Base-by-base conservation (phyloP, 2,113 vertebrate species). In the Pygoscelis adeliae region DNA sequence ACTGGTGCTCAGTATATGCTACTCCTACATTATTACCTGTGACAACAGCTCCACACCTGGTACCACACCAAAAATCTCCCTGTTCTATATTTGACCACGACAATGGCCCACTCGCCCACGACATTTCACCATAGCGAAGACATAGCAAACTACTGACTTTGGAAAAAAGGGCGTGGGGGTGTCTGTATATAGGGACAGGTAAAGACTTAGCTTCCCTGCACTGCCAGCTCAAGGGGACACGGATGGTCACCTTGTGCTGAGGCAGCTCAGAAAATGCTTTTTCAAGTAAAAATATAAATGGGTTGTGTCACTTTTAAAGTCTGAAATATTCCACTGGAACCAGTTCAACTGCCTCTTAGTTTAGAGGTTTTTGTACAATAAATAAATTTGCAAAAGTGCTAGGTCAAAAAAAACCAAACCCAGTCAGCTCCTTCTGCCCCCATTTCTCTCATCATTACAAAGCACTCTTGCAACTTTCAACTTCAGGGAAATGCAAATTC, bases 401-500 rank as follows among this genome's bases (percentile, higher is more conserved):
- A 55, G 50, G 94, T 88, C 20, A 87, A 94, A 94, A 93, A 78
- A 89, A 26, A 26, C 1, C 15, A 73, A 88, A 67, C 12, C 26
- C 58, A 66, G 58, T 67, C 95, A 93, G 87, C 70, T 88, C 27
- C 72, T 93, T 58, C 49, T 61, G 44, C 27, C 66, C 76, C 49
- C 20, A 2, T 89, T 93, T 87, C 50, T 83, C 61, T 91, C 89
- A 87, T 91, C 77, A 42, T 79, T 93, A 81, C 80, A 93, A 89
- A 7, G 17, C 49, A 62, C 58, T 87, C 34, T 21, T 25, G 29
- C 49, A 96, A 95, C 74, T 89, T 88, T 71, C 74, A 90, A n/a
- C 50, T 89, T 82, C 62, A 90, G 50, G 87, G 73, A 96, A 93
- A 96, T 91, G 81, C n/a, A 93, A 94, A 96, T 96, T 63, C n/a